Base-by-base conservation (phyloP, 1,140 invertebrate genomes). In the Drosophila fuyamai region DNA sequence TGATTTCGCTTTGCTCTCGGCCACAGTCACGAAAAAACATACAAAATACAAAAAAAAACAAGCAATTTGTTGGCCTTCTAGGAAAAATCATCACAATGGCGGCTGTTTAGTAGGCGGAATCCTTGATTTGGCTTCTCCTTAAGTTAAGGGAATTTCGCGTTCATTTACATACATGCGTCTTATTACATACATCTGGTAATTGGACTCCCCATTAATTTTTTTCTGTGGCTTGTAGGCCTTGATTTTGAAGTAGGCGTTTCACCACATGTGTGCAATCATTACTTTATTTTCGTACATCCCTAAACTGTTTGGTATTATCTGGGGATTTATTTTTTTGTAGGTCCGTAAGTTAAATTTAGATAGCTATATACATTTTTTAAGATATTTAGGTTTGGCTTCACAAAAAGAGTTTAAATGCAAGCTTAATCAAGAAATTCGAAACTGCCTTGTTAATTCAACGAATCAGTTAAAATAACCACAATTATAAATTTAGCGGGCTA, bases 31-130 rank as follows among this genome's bases (percentile, higher is more conserved):
- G 5, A 66, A 62, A 23, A 50, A 41, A 23, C 48, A 50, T 38
- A 27, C 18, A 62, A 56, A 14, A 32, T 18, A 38, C 14, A 38
- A 32, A 40, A 72, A 81, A 58, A 78, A 55, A 36, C 18, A 38
- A 58, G 75, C 73, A 76, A 86, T 86, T 86, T 86, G 83, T 79
- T 72, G 79, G 40, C 61, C 58, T 67, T 66, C 74, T 68, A 76
- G 44, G 27, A 77, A 76, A 76, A 61, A 76, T 56, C 74, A 77
- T 76, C 61, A 75, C 29, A 53, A 32, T 50, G 46, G 35, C 51
- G 41, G 51, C 32, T 54, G 47, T 44, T 29, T 40, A 51, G 57
- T 46, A 56, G 58, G 50, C 68, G 43, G 50, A 61, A 50, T 63
- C 40, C 50, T 18, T 63, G 70, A 71, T 29, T 62, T 73, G 60